Evolutionary conservation across 1,140 invertebrate species (phyloP).

Genomic region (Ooceraea biroi): DNA sequence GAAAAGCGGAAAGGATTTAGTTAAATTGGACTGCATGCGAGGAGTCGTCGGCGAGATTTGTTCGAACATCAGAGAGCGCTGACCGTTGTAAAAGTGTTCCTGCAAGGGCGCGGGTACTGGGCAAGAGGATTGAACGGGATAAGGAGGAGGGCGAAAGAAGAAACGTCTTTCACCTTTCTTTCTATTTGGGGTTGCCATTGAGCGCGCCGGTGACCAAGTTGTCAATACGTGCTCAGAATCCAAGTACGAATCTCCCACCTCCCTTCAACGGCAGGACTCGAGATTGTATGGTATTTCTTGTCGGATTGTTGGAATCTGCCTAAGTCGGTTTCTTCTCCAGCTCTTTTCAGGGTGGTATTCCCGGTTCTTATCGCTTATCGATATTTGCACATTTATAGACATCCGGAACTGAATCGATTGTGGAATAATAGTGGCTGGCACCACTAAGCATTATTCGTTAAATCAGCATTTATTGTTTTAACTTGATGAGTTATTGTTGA

Average conservation of each 20-base stretch:
- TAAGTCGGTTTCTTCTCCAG: conserved; percentile 50
- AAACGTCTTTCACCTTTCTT: conserved; percentile 71
- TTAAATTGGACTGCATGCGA: conserved; percentile 83
- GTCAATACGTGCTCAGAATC: conserved; percentile 81
- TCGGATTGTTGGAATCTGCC: conserved; percentile 66
- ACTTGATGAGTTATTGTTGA: not conserved
- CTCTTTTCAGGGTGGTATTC: conserved; percentile 27
- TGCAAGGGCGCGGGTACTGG: not conserved
- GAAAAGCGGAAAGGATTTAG: conserved; percentile 84
- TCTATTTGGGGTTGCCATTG: conserved; percentile 74
- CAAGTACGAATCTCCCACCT: conserved; percentile 50
- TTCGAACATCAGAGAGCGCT: conserved; percentile 78
- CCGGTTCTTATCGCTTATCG: conserved; percentile 30
- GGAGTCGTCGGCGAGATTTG: conserved; percentile 79
- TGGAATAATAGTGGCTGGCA: not conserved
- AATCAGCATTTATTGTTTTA: conserved; percentile 1
- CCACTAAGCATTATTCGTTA: too few species aligned
- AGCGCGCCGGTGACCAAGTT: conserved; percentile 77
- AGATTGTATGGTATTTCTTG: conserved; percentile 72
- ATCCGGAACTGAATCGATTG: conserved; percentile 6
- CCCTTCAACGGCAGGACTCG: conserved; percentile 57
- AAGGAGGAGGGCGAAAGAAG: conserved; percentile 35
- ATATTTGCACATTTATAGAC: conserved; percentile 52
- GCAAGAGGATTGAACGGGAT: conserved; percentile 20
- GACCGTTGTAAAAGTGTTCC: conserved; percentile 78